Evolutionary conservation across 2,113 vertebrate species (phyloP).

Genomic region (Eidolon helvum): DNA sequence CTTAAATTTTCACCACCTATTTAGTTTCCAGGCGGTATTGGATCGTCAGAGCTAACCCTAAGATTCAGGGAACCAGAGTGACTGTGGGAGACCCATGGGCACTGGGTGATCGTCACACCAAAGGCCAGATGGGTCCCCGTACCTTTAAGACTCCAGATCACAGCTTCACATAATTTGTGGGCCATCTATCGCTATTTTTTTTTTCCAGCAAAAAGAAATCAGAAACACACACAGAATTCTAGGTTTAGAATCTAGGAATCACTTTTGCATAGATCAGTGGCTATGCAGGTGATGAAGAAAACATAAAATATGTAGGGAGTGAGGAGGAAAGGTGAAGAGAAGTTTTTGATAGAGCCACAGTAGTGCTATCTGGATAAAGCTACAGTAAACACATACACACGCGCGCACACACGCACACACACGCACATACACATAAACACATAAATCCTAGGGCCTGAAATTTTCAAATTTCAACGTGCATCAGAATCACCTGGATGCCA

Average conservation of each 20-base stretch:
- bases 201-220: not conserved
- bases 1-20: not conserved
- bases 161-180: not conserved
- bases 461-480: not conserved
- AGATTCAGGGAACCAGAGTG: not conserved
- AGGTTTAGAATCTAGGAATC: not conserved
- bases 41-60: not conserved
- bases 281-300: not conserved
- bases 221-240: not conserved
- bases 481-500: not conserved
- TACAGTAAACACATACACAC: not conserved
- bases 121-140: not conserved
- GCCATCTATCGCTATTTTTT: too few species aligned
- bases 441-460: not conserved
- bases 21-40: not conserved
- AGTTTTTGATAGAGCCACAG: not conserved
- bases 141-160: not conserved
- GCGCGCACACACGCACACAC: not conserved
- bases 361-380: not conserved
- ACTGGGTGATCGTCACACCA: not conserved
- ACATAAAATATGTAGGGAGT: not conserved
- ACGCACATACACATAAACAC: not conserved
- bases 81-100: accelerated
- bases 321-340: not conserved
- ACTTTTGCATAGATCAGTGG: not conserved